Conservation (phyloP, 2,888 invertebrate genomes). For the Aphidius colemani region DNA sequence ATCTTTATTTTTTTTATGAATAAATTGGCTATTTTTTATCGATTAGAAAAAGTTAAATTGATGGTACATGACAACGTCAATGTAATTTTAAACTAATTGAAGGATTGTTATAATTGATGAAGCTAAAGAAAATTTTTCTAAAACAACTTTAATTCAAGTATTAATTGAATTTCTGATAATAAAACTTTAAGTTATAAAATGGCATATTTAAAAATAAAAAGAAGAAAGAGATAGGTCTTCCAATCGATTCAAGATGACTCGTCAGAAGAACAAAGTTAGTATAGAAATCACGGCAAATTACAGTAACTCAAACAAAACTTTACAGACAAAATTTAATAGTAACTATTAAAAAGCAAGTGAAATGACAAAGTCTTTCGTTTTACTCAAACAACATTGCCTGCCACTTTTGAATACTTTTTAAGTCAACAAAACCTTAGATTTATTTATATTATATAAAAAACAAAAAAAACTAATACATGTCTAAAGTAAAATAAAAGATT, state of each 20-base stretch:
- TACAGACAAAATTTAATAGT: conserved; percentile 21
- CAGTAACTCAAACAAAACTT: conserved; percentile 32
- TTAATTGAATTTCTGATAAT: no score
- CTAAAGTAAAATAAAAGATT: conserved; percentile 37
- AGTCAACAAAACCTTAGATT: conserved; percentile 18
- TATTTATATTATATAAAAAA: background rate
- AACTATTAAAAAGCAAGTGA: conserved; percentile 5
- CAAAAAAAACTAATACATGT: conserved; percentile 14
- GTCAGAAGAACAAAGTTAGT: conserved; percentile 1
- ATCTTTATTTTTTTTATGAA: background rate
- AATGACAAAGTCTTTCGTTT: conserved; percentile 7
- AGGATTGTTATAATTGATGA: background rate
- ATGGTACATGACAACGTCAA: no score
- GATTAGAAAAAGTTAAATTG: no score
- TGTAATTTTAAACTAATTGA: background rate
- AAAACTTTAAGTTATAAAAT: no score
- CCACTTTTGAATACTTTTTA: conserved; percentile 32
- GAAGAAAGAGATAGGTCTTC: no score
- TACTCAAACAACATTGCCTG: conserved; percentile 18
- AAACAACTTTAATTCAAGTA: background rate
- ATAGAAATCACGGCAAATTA: conserved; percentile 11
- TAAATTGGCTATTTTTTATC: no score
- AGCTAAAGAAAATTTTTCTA: background rate
- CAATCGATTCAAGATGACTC: background rate
- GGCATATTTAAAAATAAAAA: no score